Percentiles rank a stretch among this genome's conserved stretches.
Conservation (phyloP, 2,113 vertebrate species). For the Ursus arctos region DNA sequence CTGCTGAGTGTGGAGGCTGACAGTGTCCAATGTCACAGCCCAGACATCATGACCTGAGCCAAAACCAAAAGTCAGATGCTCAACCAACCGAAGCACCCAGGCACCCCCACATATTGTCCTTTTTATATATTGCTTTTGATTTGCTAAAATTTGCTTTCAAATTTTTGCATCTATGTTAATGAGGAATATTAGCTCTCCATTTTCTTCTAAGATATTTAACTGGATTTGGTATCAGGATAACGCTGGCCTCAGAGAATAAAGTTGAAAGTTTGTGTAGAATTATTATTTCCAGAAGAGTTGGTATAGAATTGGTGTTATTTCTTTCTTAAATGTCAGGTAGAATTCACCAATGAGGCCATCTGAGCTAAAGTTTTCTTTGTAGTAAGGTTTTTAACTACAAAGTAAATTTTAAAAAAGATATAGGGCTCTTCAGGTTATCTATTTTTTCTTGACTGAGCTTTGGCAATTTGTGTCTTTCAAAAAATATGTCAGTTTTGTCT, state of each 20-base stretch:
- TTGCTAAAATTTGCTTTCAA: conserved; percentile 12
- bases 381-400: background rate
- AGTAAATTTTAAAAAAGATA: background rate
- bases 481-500: background rate
- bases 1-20: background rate
- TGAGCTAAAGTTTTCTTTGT: background rate
- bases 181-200: background rate
- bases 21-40: background rate
- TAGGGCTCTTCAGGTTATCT: background rate
- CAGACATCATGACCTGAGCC: background rate
- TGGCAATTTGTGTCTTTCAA: background rate
- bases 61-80: background rate
- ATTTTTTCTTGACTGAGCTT: background rate
- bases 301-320: background rate
- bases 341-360: background rate
- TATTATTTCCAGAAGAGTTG: conserved; percentile 20
- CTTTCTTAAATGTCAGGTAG: background rate
- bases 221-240: background rate
- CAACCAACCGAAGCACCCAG: background rate
- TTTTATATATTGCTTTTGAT: background rate
- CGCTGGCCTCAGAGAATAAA: conserved; percentile 19
- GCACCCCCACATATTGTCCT: background rate
- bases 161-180: background rate
- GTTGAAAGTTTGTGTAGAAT: background rate
- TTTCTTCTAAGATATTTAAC: background rate